phyloP scores from a whole-genome alignment of 2,113 vertebrate genomes.

The Melanostigma gelatinosum region DNA sequence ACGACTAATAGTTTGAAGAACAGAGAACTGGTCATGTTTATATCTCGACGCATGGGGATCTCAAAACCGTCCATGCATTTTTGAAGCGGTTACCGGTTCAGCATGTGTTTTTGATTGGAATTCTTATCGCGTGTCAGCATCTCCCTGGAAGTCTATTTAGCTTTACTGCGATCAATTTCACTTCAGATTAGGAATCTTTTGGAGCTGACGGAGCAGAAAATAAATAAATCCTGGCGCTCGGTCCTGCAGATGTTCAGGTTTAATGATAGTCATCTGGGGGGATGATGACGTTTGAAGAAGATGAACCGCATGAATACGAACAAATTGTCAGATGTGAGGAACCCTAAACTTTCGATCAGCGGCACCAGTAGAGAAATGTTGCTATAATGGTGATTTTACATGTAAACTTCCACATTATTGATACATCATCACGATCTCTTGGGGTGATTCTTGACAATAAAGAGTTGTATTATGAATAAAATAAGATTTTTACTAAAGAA shows the following conservation, averaged over 20 bases:
- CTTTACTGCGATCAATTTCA: background rate
- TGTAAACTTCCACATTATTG: background rate
- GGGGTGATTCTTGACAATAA: background rate
- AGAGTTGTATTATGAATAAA: background rate
- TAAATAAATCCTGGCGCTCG: background rate
- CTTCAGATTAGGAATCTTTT: background rate
- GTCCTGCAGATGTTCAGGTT: background rate
- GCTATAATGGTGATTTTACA: background rate
- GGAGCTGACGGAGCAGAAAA: background rate
- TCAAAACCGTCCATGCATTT: background rate
- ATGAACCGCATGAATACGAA: background rate
- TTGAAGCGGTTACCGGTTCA: slow-evolving; percentile 16
- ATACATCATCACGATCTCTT: background rate
- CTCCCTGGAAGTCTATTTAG: background rate
- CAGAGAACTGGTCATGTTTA: background rate
- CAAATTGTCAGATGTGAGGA: background rate
- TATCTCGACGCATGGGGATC: background rate
- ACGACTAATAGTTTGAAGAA: background rate
- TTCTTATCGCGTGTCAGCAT: background rate
- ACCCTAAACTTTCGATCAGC: background rate
- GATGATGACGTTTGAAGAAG: background rate
- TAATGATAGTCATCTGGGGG: background rate
- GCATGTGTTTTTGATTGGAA: background rate
- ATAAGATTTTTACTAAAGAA: background rate
- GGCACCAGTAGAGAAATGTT: background rate